Evolutionary conservation across 1,140 invertebrate species (phyloP), one percentile per base, ranked within the genome.

Genomic region (Lucilia sericata): DNA sequence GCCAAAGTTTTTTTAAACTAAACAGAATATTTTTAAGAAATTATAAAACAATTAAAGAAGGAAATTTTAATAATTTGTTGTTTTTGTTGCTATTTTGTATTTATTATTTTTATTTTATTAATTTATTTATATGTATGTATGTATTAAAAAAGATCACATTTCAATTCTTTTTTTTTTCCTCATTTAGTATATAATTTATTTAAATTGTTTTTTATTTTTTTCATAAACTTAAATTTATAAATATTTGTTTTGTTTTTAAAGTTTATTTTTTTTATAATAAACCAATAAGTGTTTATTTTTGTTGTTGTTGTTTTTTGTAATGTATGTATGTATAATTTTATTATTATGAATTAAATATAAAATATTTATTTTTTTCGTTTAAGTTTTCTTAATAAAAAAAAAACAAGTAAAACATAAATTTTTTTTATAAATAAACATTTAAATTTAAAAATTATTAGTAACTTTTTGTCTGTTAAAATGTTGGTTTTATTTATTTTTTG

Each of bases 101-200:
- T 55, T 2, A 55, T 10, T 36, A 14, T 55, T 82, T 25, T 82
- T 34, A 60, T 60, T n/a, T 82, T 83, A 82, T 60, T 84, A 51
- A 42, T 84, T 86, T 87, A 86, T 88, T 86, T 86, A 84, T 86
- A 81, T 80, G 60, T 88, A 85, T 86, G 51, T 78, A 76, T 83
- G 75, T 70, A 30, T 83, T 85, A 75, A 76, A 82, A 90, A 90
- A 89, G 88, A 90, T 90, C 89, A 90, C 88, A 90, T 90, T 89
- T 89, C 88, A 89, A 88, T 86, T 89, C 88, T 87, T 89, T 89
- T 87, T 70, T 89, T 89, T 87, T 80, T 89, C 88, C 87, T 89
- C 88, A 87, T 87, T 60, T 70, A 74, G 60, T 83, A 74, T 75
- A 83, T 74, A 19, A 47, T 83, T n/a, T 74, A 42, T 82, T 84